phyloP scores from a whole-genome alignment of 1,140 invertebrate genomes.

The Micrasema longulum region DNA sequence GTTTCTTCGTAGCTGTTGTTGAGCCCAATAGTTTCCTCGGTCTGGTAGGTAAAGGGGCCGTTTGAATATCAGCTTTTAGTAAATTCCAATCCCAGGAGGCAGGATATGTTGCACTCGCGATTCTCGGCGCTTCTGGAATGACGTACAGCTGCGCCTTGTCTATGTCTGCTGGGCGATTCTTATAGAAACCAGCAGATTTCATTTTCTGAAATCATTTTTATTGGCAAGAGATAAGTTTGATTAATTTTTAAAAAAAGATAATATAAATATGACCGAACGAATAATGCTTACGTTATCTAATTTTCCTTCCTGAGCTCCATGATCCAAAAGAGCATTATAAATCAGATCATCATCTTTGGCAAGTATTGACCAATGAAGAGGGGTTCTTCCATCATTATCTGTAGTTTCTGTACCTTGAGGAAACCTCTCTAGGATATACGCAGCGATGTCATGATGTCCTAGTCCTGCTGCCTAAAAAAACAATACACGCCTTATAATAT shows the following conservation, averaged over 20 bases:
- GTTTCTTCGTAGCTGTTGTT: constrained; percentile 8
- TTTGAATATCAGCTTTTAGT: constrained; percentile 65
- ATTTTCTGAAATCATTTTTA: constrained; percentile 73
- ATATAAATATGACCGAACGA: too few species aligned
- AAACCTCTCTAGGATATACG: constrained; percentile 79
- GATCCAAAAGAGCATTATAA: constrained; percentile 79
- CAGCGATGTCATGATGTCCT: constrained; percentile 77
- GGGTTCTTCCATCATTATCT: constrained; percentile 88
- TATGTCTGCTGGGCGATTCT: constrained; percentile 79
- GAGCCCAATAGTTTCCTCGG: constrained; percentile 31
- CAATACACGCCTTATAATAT: too few species aligned
- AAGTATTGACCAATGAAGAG: constrained; percentile 90
- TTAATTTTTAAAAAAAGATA: too few species aligned
- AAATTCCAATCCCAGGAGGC: constrained; percentile 80
- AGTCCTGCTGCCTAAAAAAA: constrained; percentile 80
- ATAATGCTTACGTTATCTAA: constrained; percentile 88
- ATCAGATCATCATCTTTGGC: constrained; percentile 77
- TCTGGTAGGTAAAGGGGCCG: constrained; percentile 15
- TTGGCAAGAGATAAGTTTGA: neutral
- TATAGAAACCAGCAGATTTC: constrained; percentile 83
- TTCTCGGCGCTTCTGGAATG: constrained; percentile 83
- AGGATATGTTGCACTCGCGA: constrained; percentile 75
- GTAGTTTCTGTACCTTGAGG: constrained; percentile 75
- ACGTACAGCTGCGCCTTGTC: constrained; percentile 75
- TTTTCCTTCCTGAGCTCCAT: constrained; percentile 82